A percentile compares a stretch with the other conserved stretches of the same genome.
These are phyloP conservation scores for Xestia sexstrigata DNA, from an alignment of 2,888 invertebrate genomes.

Conservation along the genomic window DNA sequence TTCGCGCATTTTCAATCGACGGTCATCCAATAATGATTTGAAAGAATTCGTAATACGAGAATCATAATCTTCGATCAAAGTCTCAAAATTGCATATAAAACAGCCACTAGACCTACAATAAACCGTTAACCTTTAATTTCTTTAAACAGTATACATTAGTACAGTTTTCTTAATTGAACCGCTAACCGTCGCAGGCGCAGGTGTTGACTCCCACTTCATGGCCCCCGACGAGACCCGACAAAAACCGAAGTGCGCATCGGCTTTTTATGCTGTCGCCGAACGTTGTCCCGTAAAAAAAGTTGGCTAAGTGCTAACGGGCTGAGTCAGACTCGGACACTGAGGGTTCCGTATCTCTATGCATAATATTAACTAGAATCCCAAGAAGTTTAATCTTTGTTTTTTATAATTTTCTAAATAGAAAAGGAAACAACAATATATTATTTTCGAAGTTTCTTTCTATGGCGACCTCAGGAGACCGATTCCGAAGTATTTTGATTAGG, in stretches of 20 bases:
- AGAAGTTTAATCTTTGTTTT: too few species aligned
- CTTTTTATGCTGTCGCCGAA: constrained; percentile 56
- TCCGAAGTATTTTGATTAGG: too few species aligned
- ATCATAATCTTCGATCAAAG: not conserved
- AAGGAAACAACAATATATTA: too few species aligned
- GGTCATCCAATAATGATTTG: too few species aligned
- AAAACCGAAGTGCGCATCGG: constrained; percentile 63
- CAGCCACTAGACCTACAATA: not conserved
- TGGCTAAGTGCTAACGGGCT: constrained; percentile 1
- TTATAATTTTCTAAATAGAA: too few species aligned
- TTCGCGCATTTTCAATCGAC: too few species aligned
- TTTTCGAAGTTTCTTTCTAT: not conserved
- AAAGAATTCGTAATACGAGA: not conserved
- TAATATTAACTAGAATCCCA: not conserved
- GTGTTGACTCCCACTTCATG: constrained; percentile 56
- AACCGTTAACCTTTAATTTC: constrained; percentile 21
- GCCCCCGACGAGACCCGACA: constrained; percentile 59
- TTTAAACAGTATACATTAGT: constrained; percentile 24
- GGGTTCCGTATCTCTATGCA: constrained; percentile 18
- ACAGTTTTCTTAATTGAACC: constrained; percentile 44
- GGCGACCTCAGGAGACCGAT: not conserved
- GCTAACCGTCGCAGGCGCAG: constrained; percentile 56
- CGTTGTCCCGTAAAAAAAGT: constrained; percentile 57
- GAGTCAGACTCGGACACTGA: not conserved
- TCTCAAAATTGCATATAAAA: not conserved